Evolutionary conservation across 2,797 vertebrate species (phyloP).

Genomic region (Epinephelus coioides): DNA sequence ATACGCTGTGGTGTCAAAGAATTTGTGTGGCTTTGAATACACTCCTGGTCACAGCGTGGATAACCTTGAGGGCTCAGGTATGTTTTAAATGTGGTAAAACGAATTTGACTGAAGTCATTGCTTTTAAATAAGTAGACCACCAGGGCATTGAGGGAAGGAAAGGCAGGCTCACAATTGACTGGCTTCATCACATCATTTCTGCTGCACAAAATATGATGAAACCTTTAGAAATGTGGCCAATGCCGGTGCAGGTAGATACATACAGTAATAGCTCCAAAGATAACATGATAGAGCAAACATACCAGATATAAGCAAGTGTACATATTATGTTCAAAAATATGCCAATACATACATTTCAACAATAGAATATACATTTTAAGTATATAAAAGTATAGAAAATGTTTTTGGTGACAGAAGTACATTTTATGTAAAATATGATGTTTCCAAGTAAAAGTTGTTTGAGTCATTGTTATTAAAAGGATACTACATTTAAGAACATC

Average conservation of each 20-base stretch:
- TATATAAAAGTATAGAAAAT: background rate
- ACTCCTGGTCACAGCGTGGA: constrained; percentile 91
- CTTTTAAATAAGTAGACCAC: constrained; percentile 10
- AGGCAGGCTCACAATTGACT: background rate
- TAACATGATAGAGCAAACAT: background rate
- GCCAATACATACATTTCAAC: background rate
- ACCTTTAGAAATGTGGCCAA: background rate
- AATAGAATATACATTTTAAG: background rate
- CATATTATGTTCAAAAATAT: background rate
- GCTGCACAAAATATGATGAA: background rate
- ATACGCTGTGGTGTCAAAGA: constrained; percentile 87
- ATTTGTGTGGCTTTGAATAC: constrained; percentile 91
- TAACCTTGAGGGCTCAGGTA: constrained; percentile 91
- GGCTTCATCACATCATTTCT: background rate
- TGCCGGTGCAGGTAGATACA: background rate
- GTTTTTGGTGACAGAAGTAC: background rate
- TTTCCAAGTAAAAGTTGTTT: background rate
- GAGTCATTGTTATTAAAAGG: background rate
- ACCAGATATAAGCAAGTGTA: background rate
- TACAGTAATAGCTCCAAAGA: background rate
- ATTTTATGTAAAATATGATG: background rate
- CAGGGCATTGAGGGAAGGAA: constrained; percentile 55
- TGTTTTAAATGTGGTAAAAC: constrained; percentile 66
- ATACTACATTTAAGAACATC: background rate
- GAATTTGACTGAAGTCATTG: constrained; percentile 5